Conservation (phyloP, 53 echinoderm and acorn worm genomes). For the Apostichopus leukothele region DNA sequence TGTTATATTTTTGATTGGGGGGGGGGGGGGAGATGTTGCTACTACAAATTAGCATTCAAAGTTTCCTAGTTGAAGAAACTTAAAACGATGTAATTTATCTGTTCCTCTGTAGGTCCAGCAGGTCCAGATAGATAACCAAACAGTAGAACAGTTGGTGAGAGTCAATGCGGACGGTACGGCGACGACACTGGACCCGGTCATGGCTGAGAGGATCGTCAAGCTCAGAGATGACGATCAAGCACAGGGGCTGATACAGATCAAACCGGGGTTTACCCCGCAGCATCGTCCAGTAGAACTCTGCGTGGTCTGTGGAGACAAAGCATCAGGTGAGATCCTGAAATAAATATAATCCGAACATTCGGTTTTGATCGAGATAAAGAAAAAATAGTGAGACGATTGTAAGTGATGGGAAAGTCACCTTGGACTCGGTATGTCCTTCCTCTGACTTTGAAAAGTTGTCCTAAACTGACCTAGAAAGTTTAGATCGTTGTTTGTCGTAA, state of each 20-base stretch:
- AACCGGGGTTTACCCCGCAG: conserved; percentile 61
- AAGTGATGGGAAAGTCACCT: too few relatives aligned
- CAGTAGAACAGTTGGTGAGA: conserved; percentile 84
- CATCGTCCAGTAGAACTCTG: conserved; percentile 93
- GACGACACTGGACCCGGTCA: conserved; percentile 65
- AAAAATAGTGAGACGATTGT: too few relatives aligned
- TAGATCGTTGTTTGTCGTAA: too few relatives aligned
- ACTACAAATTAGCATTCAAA: too few relatives aligned
- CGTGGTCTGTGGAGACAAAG: conserved; percentile 98
- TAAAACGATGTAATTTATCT: not conserved
- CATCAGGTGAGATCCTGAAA: conserved; percentile 69
- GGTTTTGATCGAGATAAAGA: too few relatives aligned
- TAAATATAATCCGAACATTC: too few relatives aligned
- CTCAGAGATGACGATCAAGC: conserved; percentile 62
- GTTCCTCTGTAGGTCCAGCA: conserved; percentile 71
- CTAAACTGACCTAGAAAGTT: too few relatives aligned
- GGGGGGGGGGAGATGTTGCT: too few relatives aligned
- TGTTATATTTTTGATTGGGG: too few relatives aligned
- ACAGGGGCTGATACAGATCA: conserved; percentile 70
- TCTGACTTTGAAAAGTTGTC: too few relatives aligned
- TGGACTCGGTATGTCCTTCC: too few relatives aligned
- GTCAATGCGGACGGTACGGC: conserved; percentile 73
- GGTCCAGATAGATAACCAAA: conserved; percentile 90
- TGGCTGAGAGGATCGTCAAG: conserved; percentile 70
- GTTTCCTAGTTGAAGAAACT: not conserved